These are phyloP conservation scores for Lepetodrilus schrolli DNA, from an alignment of 2,888 invertebrate genomes.

Conservation along the genomic window DNA sequence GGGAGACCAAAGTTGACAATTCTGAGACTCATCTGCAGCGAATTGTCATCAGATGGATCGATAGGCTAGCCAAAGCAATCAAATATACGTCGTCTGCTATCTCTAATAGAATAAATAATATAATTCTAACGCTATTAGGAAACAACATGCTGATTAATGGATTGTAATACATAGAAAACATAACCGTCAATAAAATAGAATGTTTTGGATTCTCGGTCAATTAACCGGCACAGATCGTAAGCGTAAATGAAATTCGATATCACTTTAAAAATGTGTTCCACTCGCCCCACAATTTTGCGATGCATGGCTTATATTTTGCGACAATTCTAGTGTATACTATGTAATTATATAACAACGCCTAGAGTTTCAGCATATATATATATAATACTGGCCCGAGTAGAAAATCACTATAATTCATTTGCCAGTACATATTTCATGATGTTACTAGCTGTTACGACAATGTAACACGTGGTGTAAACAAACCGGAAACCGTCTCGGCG, in stretches of 20 bases:
- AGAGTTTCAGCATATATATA: neutral
- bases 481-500: conserved; percentile 27
- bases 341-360: neutral
- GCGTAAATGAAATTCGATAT: conserved; percentile 12
- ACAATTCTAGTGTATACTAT: neutral
- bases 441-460: conserved; percentile 16
- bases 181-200: neutral
- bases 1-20: conserved; percentile 20
- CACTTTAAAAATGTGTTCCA: neutral
- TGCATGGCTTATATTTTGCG: neutral
- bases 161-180: conserved; percentile 9
- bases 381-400: too few species aligned
- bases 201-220: neutral
- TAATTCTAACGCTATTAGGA: neutral
- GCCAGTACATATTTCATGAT: neutral
- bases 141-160: neutral
- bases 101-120: conserved; percentile 11
- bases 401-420: neutral
- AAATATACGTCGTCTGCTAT: conserved; percentile 24
- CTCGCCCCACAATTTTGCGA: neutral
- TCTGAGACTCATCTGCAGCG: conserved; percentile 12
- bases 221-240: neutral
- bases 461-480: conserved; percentile 34
- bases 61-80: conserved; percentile 9
- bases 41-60: conserved; percentile 17